Evolutionary conservation across 2,113 vertebrate species (phyloP).

Genomic region (Xiphorhynchus elegans): DNA sequence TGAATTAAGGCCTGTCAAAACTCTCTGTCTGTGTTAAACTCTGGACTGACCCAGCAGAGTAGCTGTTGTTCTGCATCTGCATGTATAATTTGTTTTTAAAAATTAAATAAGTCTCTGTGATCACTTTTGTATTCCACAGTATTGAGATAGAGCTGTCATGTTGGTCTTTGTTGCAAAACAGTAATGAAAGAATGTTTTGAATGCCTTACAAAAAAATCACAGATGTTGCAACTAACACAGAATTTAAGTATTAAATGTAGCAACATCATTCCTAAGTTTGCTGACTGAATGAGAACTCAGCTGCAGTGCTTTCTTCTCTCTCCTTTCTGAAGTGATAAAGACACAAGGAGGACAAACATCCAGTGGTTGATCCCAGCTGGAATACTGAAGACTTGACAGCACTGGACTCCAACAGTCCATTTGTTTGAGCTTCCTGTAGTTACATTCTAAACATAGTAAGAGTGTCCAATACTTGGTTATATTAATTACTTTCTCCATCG

Average conservation of each 20-base stretch:
- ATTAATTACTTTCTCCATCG: background rate
- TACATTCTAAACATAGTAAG: background rate
- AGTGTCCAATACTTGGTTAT: background rate
- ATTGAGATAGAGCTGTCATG: conserved; percentile 28
- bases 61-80: background rate
- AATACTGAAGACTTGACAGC: background rate
- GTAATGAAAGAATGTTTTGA: conserved; percentile 44
- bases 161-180: conserved; percentile 45
- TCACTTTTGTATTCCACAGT: background rate
- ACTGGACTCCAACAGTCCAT: background rate
- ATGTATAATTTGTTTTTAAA: background rate
- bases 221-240: conserved; percentile 38
- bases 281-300: background rate
- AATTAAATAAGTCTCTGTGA: background rate
- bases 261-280: background rate
- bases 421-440: background rate
- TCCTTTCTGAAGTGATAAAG: background rate
- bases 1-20: background rate
- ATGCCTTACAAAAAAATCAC: background rate
- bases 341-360: background rate
- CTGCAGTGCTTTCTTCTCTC: background rate
- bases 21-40: background rate
- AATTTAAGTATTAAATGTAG: conserved; percentile 18
- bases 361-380: background rate
- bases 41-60: background rate